A percentile compares a stretch with the other conserved stretches of the same genome.
Conservation (phyloP, 2,888 invertebrate genomes). For the Rhagium mordax region DNA sequence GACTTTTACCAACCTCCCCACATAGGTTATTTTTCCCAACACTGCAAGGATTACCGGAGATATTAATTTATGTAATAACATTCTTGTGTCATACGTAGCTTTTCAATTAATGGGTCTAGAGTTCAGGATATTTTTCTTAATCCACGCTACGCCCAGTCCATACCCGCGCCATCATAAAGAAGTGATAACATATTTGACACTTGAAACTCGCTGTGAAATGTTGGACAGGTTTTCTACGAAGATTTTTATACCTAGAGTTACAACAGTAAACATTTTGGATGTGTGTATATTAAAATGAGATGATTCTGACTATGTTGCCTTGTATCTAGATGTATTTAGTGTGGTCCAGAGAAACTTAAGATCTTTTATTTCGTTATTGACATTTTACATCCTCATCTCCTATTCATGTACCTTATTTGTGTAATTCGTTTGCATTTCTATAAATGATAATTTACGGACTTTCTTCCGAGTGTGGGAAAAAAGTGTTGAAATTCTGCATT, state of each 20-base stretch:
- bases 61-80: too few relatives aligned
- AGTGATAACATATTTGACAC: slow-evolving; percentile 29
- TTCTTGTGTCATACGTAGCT: too few relatives aligned
- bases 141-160: background rate
- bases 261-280: slow-evolving; percentile 21
- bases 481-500: background rate
- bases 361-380: slow-evolving; percentile 4
- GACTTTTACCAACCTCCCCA: too few relatives aligned
- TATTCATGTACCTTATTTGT: slow-evolving; percentile 6
- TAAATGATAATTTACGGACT: slow-evolving; percentile 1
- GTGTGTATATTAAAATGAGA: background rate
- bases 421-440: slow-evolving; percentile 15
- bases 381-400: background rate
- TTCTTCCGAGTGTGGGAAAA: background rate
- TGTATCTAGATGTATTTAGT: slow-evolving; percentile 7
- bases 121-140: too few relatives aligned
- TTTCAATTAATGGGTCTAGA: too few relatives aligned
- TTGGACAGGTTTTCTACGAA: slow-evolving; percentile 16
- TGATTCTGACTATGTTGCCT: background rate
- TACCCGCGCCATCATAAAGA: slow-evolving; percentile 9
- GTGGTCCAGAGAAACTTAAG: slow-evolving; percentile 1
- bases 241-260: slow-evolving; percentile 6
- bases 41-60: too few relatives aligned
- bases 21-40: too few relatives aligned
- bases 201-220: slow-evolving; percentile 17